Evolutionary conservation across 1,140 invertebrate genomes (phyloP).

Genomic region (Platorchestia sp.): DNA sequence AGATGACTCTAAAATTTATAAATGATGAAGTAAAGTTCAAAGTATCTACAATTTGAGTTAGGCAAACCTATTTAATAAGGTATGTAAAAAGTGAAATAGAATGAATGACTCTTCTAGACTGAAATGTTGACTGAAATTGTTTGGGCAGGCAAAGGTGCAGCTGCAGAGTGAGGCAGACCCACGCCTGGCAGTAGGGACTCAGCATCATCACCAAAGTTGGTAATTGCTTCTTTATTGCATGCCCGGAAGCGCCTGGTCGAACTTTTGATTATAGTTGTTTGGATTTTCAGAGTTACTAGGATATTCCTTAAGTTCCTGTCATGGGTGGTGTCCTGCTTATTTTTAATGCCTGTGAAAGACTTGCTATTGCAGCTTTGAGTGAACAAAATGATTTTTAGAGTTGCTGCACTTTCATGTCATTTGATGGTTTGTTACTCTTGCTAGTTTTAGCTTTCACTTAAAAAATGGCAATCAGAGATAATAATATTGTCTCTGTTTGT

Average conservation of each 20-base stretch:
- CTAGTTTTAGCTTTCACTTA: neutral
- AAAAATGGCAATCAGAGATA: neutral
- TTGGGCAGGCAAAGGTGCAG: slow-evolving; percentile 50
- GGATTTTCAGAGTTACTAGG: too few relatives aligned
- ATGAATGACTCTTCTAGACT: neutral
- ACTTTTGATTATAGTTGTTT: too few relatives aligned
- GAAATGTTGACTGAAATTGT: neutral
- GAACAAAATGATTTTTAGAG: neutral
- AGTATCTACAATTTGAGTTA: neutral
- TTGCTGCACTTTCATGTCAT: neutral
- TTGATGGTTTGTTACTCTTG: neutral
- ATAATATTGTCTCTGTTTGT: neutral
- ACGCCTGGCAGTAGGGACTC: slow-evolving; percentile 50
- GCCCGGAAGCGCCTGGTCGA: too few relatives aligned
- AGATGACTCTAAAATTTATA: neutral
- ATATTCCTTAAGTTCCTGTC: too few relatives aligned
- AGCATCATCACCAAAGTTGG: slow-evolving; percentile 59
- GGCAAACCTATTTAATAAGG: neutral
- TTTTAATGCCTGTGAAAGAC: neutral
- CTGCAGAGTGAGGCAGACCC: slow-evolving; percentile 52
- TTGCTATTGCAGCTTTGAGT: neutral
- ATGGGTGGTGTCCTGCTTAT: too few relatives aligned
- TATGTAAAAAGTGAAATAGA: neutral
- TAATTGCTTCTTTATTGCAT: neutral
- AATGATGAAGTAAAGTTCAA: neutral